phyloP scores from a whole-genome alignment of 2,797 vertebrate genomes.

The Channa striata region DNA sequence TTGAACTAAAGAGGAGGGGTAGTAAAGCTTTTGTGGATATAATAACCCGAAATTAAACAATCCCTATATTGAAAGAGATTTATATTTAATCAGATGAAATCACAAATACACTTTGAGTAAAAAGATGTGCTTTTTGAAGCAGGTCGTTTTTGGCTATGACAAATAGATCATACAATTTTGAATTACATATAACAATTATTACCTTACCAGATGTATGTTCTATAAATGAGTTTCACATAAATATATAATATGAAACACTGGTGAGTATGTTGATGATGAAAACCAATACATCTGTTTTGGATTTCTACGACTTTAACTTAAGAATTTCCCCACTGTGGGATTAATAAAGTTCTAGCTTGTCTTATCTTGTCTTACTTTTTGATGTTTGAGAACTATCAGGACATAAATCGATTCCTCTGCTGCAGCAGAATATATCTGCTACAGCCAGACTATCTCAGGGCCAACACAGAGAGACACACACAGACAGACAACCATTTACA shows the following conservation, averaged over 20 bases:
- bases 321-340: too few species aligned
- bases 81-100: conserved; percentile 43
- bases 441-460: too few species aligned
- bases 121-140: conserved; percentile 26
- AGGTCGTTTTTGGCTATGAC: neutral
- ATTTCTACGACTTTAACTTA: too few species aligned
- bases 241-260: neutral
- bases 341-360: too few species aligned
- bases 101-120: conserved; percentile 25
- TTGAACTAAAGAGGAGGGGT: conserved; percentile 40
- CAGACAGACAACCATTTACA: too few species aligned
- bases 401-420: too few species aligned
- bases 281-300: too few species aligned
- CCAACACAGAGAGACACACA: too few species aligned
- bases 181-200: neutral
- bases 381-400: too few species aligned
- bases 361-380: too few species aligned
- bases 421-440: too few species aligned
- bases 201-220: neutral
- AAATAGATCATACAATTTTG: neutral
- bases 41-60: conserved; percentile 49
- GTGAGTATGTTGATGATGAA: too few species aligned
- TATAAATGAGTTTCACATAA: neutral
- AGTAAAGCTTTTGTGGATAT: conserved; percentile 45
- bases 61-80: conserved; percentile 49